Conservation (phyloP, 2,113 vertebrate species). For the Recurvirostra avosetta region DNA sequence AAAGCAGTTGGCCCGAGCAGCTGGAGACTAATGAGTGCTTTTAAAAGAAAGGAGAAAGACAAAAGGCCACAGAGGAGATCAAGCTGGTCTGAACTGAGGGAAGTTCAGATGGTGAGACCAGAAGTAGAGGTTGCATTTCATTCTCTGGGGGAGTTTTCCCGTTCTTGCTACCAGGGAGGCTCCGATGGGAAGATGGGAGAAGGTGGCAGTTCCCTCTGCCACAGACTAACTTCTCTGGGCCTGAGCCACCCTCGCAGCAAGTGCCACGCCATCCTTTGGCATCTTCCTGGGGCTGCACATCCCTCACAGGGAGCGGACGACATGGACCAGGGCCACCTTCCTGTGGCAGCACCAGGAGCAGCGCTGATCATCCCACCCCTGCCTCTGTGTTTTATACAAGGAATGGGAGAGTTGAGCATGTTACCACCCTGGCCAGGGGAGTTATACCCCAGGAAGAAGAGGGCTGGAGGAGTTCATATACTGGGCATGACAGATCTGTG, state of each 20-base stretch:
- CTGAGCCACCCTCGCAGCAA: neutral
- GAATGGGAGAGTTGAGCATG: neutral
- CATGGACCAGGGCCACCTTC: neutral
- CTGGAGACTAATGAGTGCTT: accelerated
- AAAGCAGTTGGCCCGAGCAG: neutral
- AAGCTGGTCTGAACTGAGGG: neutral
- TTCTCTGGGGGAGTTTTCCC: neutral
- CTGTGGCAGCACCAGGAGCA: neutral
- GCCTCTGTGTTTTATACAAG: neutral
- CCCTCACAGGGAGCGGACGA: neutral
- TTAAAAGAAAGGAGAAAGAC: neutral
- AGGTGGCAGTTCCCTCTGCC: neutral
- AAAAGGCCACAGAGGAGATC: neutral
- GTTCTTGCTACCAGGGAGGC: neutral
- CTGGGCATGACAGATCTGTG: neutral
- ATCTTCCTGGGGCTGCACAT: neutral
- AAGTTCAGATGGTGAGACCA: neutral
- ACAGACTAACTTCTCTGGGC: neutral
- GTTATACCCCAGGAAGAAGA: neutral
- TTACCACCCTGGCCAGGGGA: neutral
- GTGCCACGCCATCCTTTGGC: neutral
- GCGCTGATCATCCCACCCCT: neutral
- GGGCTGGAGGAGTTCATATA: neutral
- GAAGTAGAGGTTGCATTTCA: neutral
- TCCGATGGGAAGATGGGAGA: neutral